Percentiles rank a stretch among this genome's conserved stretches.
Evolutionary conservation across 2,797 vertebrate species (phyloP).

Genomic region (Pterois miles): DNA sequence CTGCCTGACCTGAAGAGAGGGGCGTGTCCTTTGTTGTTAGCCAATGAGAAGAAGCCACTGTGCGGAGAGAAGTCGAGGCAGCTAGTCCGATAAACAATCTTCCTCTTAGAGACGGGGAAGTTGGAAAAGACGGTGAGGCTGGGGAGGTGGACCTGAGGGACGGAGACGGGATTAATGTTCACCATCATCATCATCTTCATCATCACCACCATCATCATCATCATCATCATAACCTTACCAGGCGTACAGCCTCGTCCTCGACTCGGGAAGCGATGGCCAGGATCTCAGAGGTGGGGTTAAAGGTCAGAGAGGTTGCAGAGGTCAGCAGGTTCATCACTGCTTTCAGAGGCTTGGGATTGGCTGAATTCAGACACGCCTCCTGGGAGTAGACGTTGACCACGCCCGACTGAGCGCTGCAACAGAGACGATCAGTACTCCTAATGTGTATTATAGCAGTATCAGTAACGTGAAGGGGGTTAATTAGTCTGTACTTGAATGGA

Average conservation of each 20-base stretch:
- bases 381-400: constrained; percentile 94
- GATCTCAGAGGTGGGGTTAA: constrained; percentile 91
- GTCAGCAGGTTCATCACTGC: constrained; percentile 94
- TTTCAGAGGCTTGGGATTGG: constrained; percentile 88
- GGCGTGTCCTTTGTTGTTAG: constrained; percentile 92
- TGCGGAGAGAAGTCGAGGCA: constrained; percentile 93
- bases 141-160: constrained; percentile 89
- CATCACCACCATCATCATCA: background rate
- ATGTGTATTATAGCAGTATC: too few species aligned
- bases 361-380: constrained; percentile 85
- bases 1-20: constrained; percentile 89
- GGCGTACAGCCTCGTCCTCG: constrained; percentile 86
- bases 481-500: too few species aligned
- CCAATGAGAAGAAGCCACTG: constrained; percentile 93
- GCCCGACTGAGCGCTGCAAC: constrained; percentile 89
- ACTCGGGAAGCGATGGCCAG: constrained; percentile 88
- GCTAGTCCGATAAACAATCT: constrained; percentile 79
- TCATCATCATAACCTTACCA: constrained; percentile 79
- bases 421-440: background rate
- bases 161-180: background rate
- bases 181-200: background rate
- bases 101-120: constrained; percentile 87
- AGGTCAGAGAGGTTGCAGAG: constrained; percentile 85
- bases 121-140: constrained; percentile 94
- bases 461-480: too few species aligned